Conservation (phyloP, 2,113 vertebrate genomes). For the Tachuris rubrigastra region DNA sequence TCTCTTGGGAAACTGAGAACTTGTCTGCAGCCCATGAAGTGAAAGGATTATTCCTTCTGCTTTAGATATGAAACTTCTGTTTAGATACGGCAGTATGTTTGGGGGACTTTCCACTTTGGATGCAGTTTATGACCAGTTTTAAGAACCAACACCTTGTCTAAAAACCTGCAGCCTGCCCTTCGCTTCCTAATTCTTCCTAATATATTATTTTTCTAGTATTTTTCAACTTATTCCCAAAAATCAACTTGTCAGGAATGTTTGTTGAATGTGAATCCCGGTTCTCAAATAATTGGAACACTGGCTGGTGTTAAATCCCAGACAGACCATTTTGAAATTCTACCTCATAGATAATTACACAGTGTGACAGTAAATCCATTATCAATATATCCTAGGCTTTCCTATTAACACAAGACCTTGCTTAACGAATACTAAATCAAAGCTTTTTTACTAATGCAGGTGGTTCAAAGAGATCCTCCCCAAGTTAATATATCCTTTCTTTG, state of each 20-base stretch:
- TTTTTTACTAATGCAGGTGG: not conserved
- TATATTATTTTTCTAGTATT: not conserved
- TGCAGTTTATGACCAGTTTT: not conserved
- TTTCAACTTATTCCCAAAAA: not conserved
- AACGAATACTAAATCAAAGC: not conserved
- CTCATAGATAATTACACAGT: not conserved
- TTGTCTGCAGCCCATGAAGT: not conserved
- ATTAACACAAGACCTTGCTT: not conserved
- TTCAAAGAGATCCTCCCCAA: not conserved
- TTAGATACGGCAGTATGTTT: not conserved
- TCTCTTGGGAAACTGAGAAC: not conserved
- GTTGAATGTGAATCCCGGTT: not conserved
- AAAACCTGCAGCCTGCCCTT: not conserved
- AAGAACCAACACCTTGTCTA: not conserved
- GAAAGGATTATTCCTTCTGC: not conserved
- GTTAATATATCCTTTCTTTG: rapidly evolving
- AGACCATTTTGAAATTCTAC: not conserved
- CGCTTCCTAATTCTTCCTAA: not conserved
- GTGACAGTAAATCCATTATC: not conserved
- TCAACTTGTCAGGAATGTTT: not conserved
- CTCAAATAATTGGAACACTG: not conserved
- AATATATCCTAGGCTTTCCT: not conserved
- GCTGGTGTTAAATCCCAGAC: not conserved
- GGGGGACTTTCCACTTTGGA: not conserved
- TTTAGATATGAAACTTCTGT: not conserved